Base-by-base conservation (phyloP, 2,113 vertebrate species). In the Rousettus leschenaultii region DNA sequence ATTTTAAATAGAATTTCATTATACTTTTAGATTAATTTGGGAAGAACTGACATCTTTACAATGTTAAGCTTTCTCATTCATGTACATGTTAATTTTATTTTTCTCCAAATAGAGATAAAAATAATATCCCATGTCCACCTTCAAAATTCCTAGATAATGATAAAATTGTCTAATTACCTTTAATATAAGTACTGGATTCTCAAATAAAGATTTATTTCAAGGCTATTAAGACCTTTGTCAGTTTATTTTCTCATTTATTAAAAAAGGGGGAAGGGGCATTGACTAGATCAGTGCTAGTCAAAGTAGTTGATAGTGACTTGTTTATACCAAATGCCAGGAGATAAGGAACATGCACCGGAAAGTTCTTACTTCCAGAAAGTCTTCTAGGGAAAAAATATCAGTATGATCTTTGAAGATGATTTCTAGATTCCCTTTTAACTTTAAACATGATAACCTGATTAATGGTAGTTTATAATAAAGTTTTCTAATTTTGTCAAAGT, bases 401-500 rank as follows among this genome's bases (percentile, higher is more conserved):
- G 0, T 45, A 14, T 86, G 19, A 75, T 91, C 65, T 59, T 4
- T 97, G 7, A 30, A 80, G 35, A 65, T 89, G 12, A 93, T 79
- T 91, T 95, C 51, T 84, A 57, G n/a, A 55, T 94, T 95, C 18
- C 6, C 8, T 65, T 94, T 95, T 94, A 94, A 86, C 40, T 85
- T 12, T 85, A 93, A 86, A 68, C 70, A 7, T 73, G 18, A 63
- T 43, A 7, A 93, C 55, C 86, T 80, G 22, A 89, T 66, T 90
- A 51, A 74, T 43, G 66, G 30, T 30, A 90, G 65, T 48, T 75
- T 91, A 63, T 43, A 74, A 84, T 43, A 74, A 84, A 92, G 12
- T 57, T 93, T 87, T 59, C 19, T 71, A 84, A 84, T 94, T 95
- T 75, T 74, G 11, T 79, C 83, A 68, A 90, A 75, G 13, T 86